Base-by-base conservation (phyloP, 2,888 invertebrate species). In the Dryadula phaetusa region DNA sequence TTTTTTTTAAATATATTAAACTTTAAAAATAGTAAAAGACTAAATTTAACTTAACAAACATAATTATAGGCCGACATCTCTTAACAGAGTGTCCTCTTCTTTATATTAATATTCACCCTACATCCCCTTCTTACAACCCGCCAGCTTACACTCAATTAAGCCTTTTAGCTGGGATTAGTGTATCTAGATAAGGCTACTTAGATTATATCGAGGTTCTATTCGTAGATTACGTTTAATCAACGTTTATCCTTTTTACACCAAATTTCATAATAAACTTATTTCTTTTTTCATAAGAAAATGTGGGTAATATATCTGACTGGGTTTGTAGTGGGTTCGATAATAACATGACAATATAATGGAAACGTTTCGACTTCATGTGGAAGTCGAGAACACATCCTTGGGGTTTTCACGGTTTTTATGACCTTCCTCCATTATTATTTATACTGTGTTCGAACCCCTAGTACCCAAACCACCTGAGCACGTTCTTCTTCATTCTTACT, bases 61-160 rank as follows among this genome's bases (percentile, higher is more conserved):
- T 10, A 16, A 25, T 49, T 25, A 22, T 16, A n/a, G 5, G n/a
- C 25, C n/a, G n/a, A n/a, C n/a, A n/a, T n/a, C 42, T 22, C 42
- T 10, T 25, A 42, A n/a, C 32, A 46, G n/a, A 10, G 34, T 12
- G n/a, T 32, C 46, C 32, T 25, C 34, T 18, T 8, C 64, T 16
- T 56, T 37, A 44, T 42, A 64, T 64, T 58, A 56, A 56, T 64
- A 64, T 64, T 64, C 54, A 25, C 16, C 25, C 22, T 20, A 56
- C 34, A 37, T 47, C 47, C 37, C 46, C 47, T 56, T 56, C 56
- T 64, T 56, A 56, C 56, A 54, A 34, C 32, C 32, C 32, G 22
- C 52, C 25, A 64, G 32, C 64, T 56, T 56, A 54, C 56, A 64
- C 64, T 56, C 56, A 34, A 64, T 64, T 64, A 56, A 37, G 25